phyloP scores from a whole-genome alignment of 2,797 vertebrate species.

The Perodicticus potto region DNA sequence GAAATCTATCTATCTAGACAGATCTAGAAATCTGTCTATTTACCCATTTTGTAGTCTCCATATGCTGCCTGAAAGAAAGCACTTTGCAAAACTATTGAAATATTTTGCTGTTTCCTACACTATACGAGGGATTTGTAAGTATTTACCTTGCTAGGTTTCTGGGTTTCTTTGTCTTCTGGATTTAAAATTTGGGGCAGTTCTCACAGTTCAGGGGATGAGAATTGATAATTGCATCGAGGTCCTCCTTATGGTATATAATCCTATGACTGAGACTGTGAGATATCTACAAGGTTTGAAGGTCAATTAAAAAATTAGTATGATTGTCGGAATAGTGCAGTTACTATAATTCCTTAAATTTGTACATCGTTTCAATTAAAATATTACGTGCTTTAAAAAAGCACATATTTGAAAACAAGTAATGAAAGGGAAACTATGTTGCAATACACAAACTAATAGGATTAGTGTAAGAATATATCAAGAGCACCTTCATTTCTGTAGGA shows the following conservation, averaged over 20 bases:
- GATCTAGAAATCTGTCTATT: background rate
- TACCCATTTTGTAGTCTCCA: background rate
- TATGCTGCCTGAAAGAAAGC: background rate
- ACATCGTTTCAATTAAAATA: constrained; percentile 54
- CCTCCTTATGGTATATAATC: background rate
- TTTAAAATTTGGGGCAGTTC: constrained; percentile 5
- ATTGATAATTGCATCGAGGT: background rate
- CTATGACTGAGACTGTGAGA: background rate
- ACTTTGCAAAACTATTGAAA: background rate
- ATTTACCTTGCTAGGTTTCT: background rate
- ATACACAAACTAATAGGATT: background rate
- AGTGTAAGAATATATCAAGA: background rate
- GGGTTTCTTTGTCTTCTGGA: constrained; percentile 4
- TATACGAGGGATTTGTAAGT: background rate
- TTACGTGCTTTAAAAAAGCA: background rate
- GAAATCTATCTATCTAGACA: background rate
- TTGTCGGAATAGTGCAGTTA: background rate
- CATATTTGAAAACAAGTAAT: background rate
- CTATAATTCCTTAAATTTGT: background rate
- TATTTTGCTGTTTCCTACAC: background rate
- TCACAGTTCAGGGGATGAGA: background rate
- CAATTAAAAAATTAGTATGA: background rate
- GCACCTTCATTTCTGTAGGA: background rate
- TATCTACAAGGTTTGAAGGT: background rate
- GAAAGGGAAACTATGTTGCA: background rate